Base-by-base conservation (phyloP, 2,797 vertebrate species). In the Threskiornis aethiopicus region DNA sequence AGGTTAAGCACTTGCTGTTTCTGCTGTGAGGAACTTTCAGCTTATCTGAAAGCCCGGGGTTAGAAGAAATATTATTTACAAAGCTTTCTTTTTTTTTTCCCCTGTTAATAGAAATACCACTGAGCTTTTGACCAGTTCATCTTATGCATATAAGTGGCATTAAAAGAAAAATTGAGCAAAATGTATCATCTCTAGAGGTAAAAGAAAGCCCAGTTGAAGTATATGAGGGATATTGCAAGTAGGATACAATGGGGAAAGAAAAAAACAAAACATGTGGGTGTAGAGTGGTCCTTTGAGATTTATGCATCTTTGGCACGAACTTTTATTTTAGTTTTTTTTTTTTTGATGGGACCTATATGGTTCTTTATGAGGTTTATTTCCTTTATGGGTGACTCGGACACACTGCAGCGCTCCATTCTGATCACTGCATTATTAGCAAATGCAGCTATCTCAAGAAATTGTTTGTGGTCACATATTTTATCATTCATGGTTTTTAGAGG, bases 281-380 rank as follows among this genome's bases (percentile, higher is more conserved):
- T 21, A 39, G 31, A 52, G 46, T 18, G 33, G 22, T 29, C 31
- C 49, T 57, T 61, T 24, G 42, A 39, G 19, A 17, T 52, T 64
- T 47, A 29, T 5, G 2, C 6, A 5, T 66, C 47, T 84, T 82
- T 57, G 73, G 15, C 59, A 37, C 0, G 0, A 61, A 28, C 7
- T 61, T 78, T 35, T 24, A 9, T 37, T 1, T 66, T 51, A 13
- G 3, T 1, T 62, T 4, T 61, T 39, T 10, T 3, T 58, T 5
- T 28, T 66, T 44, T 10, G 20, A 37, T 58, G 26, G n/a, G 9
- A 51, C 80, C 58, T 24, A 0, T 16, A 13, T 35, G 11, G 26
- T 5, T 84, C 35, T 87, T 37, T 35, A 26, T 39, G 47, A 35
- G 18, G 8, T 6, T 1, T 69, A 33, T 55, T 44, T 11, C 19